Evolutionary conservation across 1,140 invertebrate species (phyloP).

Genomic region (Zaprionus tsacasi): DNA sequence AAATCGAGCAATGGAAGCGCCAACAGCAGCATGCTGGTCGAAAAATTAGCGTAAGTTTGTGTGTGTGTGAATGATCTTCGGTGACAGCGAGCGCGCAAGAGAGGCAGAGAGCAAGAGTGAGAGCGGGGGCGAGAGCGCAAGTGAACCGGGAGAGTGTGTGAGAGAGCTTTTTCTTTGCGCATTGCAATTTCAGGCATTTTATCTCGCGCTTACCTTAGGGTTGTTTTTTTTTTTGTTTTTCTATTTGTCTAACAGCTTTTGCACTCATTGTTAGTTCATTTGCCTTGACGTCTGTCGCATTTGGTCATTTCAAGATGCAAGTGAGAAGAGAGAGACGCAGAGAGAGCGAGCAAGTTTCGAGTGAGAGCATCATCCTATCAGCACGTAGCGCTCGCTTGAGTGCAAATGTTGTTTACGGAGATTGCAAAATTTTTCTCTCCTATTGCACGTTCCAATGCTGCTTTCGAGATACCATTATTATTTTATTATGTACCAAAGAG

Average conservation of each 20-base stretch:
- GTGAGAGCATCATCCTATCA: background rate
- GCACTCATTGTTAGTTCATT: slow-evolving; percentile 38
- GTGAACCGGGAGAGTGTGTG: background rate
- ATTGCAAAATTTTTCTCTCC: slow-evolving; percentile 31
- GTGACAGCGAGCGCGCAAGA: background rate
- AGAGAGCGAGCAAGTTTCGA: slow-evolving; percentile 12
- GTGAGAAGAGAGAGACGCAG: background rate
- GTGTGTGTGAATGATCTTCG: slow-evolving; percentile 2
- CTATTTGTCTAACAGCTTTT: slow-evolving; percentile 39
- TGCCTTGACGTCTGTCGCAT: slow-evolving; percentile 46
- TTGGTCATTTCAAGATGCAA: slow-evolving; percentile 35
- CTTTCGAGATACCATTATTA: slow-evolving; percentile 39
- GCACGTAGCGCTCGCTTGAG: background rate
- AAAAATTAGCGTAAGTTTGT: slow-evolving; percentile 72
- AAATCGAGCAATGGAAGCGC: slow-evolving; percentile 75
- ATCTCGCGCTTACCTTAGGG: background rate
- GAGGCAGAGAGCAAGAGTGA: background rate
- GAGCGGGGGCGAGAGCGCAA: background rate
- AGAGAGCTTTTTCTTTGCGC: slow-evolving; percentile 22
- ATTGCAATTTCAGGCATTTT: slow-evolving; percentile 3
- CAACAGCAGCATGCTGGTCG: slow-evolving; percentile 65
- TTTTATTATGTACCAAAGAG: slow-evolving; percentile 10
- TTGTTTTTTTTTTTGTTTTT: slow-evolving; percentile 20
- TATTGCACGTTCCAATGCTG: slow-evolving; percentile 34
- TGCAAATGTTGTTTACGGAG: slow-evolving; percentile 28